These are phyloP conservation scores for Platyscapa corneri DNA, from an alignment of 1,140 invertebrate species.

Conservation along the genomic window DNA sequence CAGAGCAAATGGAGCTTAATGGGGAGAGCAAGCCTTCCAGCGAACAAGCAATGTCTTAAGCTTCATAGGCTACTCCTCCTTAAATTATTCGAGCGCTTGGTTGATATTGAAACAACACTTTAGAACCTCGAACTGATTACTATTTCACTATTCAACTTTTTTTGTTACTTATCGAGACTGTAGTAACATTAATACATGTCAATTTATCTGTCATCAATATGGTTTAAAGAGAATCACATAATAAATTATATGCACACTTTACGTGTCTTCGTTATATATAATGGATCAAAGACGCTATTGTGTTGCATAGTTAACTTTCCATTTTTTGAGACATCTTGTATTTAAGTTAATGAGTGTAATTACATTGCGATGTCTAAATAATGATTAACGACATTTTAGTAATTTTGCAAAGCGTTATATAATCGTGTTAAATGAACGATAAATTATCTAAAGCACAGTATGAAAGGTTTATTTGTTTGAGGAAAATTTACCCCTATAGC, in stretches of 20 bases:
- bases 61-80: slow-evolving; percentile 69
- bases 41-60: slow-evolving; percentile 71
- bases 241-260: slow-evolving; percentile 32
- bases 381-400: slow-evolving; percentile 29
- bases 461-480: slow-evolving; percentile 43
- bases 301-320: slow-evolving; percentile 39
- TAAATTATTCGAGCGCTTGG: slow-evolving; percentile 53
- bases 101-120: slow-evolving; percentile 44
- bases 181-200: slow-evolving; percentile 38
- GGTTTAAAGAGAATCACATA: slow-evolving; percentile 8
- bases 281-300: slow-evolving; percentile 30
- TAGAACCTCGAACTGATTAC: slow-evolving; percentile 46
- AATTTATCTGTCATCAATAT: slow-evolving; percentile 32
- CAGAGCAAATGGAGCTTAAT: slow-evolving; percentile 66
- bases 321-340: slow-evolving; percentile 23
- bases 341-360: slow-evolving; percentile 48
- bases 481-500: neutral
- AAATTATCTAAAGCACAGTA: slow-evolving; percentile 11
- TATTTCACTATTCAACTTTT: slow-evolving; percentile 42
- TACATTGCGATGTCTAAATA: slow-evolving; percentile 30
- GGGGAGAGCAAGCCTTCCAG: slow-evolving; percentile 71
- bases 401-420: slow-evolving; percentile 27
- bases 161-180: slow-evolving; percentile 39
- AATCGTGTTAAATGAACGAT: slow-evolving; percentile 17
- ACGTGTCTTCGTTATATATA: slow-evolving; percentile 35